A percentile compares a stretch with the other conserved stretches of the same genome.
phyloP scores from a whole-genome alignment of 1,140 invertebrate species.

The Chymomyza costata region DNA sequence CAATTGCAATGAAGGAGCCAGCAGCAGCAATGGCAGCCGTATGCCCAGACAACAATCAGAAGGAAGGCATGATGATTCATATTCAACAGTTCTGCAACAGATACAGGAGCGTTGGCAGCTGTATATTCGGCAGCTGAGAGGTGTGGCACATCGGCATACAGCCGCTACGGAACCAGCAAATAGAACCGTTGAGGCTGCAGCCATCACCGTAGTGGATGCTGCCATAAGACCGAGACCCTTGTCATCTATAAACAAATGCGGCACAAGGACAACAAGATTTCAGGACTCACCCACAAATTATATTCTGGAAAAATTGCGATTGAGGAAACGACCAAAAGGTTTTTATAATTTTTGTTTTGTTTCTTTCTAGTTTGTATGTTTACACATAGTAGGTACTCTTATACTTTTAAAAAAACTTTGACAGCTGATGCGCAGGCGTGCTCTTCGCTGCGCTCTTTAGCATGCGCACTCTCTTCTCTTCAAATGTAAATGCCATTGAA shows the following conservation, averaged over 20 bases:
- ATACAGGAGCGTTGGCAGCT: conserved; percentile 24
- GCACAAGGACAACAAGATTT: not conserved
- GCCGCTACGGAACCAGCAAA: conserved; percentile 40
- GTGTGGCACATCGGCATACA: conserved; percentile 39
- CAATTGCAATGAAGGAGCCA: conserved; percentile 5
- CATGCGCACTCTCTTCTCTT: not conserved
- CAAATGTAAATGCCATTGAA: not conserved
- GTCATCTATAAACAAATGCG: not conserved
- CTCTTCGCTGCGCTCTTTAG: no score
- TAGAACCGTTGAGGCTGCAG: not conserved
- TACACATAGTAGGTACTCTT: no score
- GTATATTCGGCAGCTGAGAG: conserved; percentile 31
- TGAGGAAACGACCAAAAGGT: conserved; percentile 12
- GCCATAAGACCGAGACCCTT: not conserved
- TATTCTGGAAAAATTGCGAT: not conserved
- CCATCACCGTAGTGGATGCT: conserved; percentile 2
- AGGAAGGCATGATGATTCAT: not conserved
- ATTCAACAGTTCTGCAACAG: conserved; percentile 12
- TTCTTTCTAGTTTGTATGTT: no score
- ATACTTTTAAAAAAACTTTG: no score
- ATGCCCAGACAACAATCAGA: no score
- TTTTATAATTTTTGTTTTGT: not conserved
- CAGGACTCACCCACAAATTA: not conserved
- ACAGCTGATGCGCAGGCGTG: no score
- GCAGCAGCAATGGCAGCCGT: conserved; percentile 9